Base-by-base conservation (phyloP, 2,113 vertebrate species). In the Hassar affinis region DNA sequence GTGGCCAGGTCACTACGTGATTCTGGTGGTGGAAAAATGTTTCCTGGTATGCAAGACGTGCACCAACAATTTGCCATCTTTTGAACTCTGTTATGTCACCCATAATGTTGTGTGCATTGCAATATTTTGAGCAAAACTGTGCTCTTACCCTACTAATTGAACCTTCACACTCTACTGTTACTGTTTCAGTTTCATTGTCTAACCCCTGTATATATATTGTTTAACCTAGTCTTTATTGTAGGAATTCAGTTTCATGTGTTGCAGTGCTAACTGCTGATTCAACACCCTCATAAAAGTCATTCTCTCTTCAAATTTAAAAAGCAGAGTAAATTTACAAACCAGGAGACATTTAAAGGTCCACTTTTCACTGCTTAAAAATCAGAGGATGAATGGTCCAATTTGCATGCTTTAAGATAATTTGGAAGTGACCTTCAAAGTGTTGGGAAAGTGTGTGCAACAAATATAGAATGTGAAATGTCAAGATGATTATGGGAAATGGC, bases 391-490 rank as follows among this genome's bases (percentile, higher is more conserved):
- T 52, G 25, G 71, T 62, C 62, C 76, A 82, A 93, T 95, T 93
- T 94, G 90, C 92, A 92, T 91, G 90, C 91, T 90, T 92, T 92
- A 89, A 92, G 90, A 91, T 88, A 88, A 92, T 93, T 94, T 91
- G 57, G 81, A 76, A 81, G 84, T 94, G 94, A 94, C 94, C 94
- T 94, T 95, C 93, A 92, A 90, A 92, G 89, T 87, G 87, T 80
- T 85, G 35, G 83, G 82, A 89, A 92, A 91, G 62, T 88, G 88
- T 83, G 84, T 68, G 83, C 91, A 93, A 91, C 89, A 92, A 93
- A 93, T 89, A 93, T 90, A 86, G 85, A 88, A 72, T 90, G 83
- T 88, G 82, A 93, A 95, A 94, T 95, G 93, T 93, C 94, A 94
- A 86, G 82, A 88, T 84, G 81, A 90, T 91, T 92, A 72, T 83